Base-by-base conservation (phyloP, 1,140 invertebrate genomes). In the Brachionus plicatilis region DNA sequence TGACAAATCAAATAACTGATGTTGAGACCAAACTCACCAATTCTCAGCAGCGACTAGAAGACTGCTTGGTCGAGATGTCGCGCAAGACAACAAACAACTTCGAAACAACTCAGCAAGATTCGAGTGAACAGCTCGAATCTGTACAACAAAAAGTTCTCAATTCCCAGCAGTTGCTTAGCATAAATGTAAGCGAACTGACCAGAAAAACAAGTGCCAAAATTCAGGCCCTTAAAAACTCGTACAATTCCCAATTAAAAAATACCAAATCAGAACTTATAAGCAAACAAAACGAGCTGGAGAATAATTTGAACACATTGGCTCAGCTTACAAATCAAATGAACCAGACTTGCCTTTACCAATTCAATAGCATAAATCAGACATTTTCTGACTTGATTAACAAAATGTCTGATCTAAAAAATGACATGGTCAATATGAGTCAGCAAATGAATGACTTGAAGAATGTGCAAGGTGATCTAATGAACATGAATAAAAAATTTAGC, bases 31-130 rank as follows among this genome's bases (percentile, higher is more conserved):
- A 82, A 27, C 27, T 82, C 4, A 68, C 79, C 24, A 82, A 82
- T 68, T 82, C 79, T 20, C 79, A 82, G 41, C 79, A 82, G 24
- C 20, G 79, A 65, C 43, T 82, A n/a, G 79, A 82, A 47, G 79
- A 82, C 20, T 82, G 79, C 29, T 27, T 82, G n/a, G 65, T 82
- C 27, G 79, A 82, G 47, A 60, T 82, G 79, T 82, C 79, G 7
- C 9, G 79, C 3, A 82, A 82, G 33, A 82, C 79, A 60, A 82
- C 65, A 4, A 82, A 82, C 41, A 82, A 82, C 17, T 82, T 82
- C 45, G 79, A 82, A 68, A 12, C 53, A 45, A 82, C 53, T 33
- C 53, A 82, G 65, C 20, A 82, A 24, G 79, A 82, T 17, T 82
- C 79, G n/a, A 60, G 50, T 45, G 65, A 33, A 20, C 79, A 82